These are phyloP conservation scores for Sebastes cheni DNA, from an alignment of 2,797 vertebrate species.

Conservation along the genomic window DNA sequence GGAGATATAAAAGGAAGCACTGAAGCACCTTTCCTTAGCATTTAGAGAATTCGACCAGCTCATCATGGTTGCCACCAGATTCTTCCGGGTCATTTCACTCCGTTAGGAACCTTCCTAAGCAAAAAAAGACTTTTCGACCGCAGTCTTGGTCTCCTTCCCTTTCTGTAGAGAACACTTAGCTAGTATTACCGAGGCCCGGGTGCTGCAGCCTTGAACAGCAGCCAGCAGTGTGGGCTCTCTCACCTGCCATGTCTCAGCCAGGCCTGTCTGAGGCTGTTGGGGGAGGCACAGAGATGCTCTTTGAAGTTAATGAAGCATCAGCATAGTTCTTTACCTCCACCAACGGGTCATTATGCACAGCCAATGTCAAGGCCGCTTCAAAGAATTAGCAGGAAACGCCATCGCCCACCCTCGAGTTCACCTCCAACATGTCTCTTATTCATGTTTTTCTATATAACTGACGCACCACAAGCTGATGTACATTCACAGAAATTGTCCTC, in stretches of 20 bases:
- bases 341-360: constrained; percentile 51
- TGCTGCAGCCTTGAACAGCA: constrained; percentile 66
- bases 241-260: constrained; percentile 50
- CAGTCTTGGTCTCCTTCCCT: constrained; percentile 22
- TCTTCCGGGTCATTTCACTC: too few relatives aligned
- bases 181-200: not conserved
- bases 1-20: too few relatives aligned
- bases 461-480: not conserved
- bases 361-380: constrained; percentile 53
- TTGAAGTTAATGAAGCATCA: constrained; percentile 77
- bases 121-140: too few relatives aligned
- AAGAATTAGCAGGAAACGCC: constrained; percentile 14
- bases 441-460: not conserved
- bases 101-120: too few relatives aligned
- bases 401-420: constrained; percentile 25
- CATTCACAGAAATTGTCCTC: not conserved
- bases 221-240: constrained; percentile 58
- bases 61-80: too few relatives aligned
- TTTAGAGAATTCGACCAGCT: too few relatives aligned
- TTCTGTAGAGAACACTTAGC: constrained; percentile 45
- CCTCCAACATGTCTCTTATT: constrained; percentile 3
- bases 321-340: constrained; percentile 57
- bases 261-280: constrained; percentile 48
- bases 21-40: too few relatives aligned
- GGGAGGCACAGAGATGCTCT: constrained; percentile 57